phyloP scores from a whole-genome alignment of 2,113 vertebrate genomes.

The Hemibagrus wyckioides region DNA sequence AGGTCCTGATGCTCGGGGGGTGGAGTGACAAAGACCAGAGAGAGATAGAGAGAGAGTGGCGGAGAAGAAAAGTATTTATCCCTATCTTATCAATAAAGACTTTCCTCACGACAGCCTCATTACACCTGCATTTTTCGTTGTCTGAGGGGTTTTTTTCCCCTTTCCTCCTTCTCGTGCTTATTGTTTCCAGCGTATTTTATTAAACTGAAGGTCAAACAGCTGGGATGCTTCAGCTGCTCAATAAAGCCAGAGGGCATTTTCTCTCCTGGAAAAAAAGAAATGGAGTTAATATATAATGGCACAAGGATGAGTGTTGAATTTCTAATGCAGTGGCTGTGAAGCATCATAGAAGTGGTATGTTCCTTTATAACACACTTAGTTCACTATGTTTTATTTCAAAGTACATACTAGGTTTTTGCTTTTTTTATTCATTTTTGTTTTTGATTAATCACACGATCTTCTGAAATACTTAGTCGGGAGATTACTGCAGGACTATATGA shows the following conservation, averaged over 20 bases:
- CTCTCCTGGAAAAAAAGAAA: background rate
- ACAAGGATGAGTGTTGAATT: constrained; percentile 5
- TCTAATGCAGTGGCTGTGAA: background rate
- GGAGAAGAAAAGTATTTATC: constrained; percentile 40
- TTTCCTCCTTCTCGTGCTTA: background rate
- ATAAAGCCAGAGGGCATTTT: constrained; percentile 35
- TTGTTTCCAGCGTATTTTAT: constrained; percentile 29
- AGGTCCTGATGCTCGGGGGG: constrained; percentile 48
- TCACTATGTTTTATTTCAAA: background rate
- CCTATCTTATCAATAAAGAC: constrained; percentile 53
- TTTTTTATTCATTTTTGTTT: background rate
- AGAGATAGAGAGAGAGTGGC: no score
- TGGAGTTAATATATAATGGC: constrained; percentile 3
- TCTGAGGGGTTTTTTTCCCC: background rate
- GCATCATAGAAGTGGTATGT: background rate
- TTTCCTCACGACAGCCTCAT: constrained; percentile 42
- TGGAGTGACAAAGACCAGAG: constrained; percentile 54
- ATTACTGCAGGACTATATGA: background rate
- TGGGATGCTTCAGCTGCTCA: constrained; percentile 28
- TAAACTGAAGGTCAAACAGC: constrained; percentile 42
- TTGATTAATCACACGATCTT: background rate
- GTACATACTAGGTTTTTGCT: background rate
- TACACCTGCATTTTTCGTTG: constrained; percentile 22
- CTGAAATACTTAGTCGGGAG: background rate
- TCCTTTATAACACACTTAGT: background rate